Evolutionary conservation across 2,113 vertebrate species (phyloP), one percentile per base, ranked within the genome.

Genomic region (Vanacampus margaritifer): DNA sequence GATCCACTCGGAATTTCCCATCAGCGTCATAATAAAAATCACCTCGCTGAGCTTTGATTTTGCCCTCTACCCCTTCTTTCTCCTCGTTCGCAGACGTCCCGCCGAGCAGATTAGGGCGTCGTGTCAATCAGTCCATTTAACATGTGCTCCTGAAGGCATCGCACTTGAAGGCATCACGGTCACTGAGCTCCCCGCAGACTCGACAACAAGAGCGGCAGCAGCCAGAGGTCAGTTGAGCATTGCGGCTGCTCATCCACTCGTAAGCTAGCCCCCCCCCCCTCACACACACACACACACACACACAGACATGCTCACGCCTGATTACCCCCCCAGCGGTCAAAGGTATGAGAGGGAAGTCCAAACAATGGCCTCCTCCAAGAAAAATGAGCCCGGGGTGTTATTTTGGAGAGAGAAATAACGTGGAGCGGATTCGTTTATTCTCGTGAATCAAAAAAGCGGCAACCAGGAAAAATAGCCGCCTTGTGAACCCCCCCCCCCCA

Each of bases 201-300:
- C 88, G 45, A 59, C 73, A 80, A 74, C 51, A 78, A 74, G 64
- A 68, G 69, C 78, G 59, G 75, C 65, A 90, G 88, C 87, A 86
- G 86, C 84, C 90, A 91, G 90, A 91, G 90, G 90, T 92, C 91
- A 91, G 80, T 86, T 84, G 88, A 91, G 88, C 90, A 91, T 91
- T 90, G 83, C 89, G 86, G 89, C 88, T 91, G 92, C 87, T 92
- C 89, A 89, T 89, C 89, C 89, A 91, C 79, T 91, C 87, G 84
- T 91, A 85, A 83, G 57, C 75, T 92, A 92, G 90, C 91, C 79
- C 89, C 84, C 54, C 24, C 54, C 2, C 26, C 7, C 26, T 17
- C 16, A 16, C 54, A 26, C 24, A 13, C 51, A 4, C 41, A 43
- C 41, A 43, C 41, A 43, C 41, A 43, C 41, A 14, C 41, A 53